Percentiles rank a stretch among this genome's conserved stretches.
Evolutionary conservation across 37 sponge, comb jelly and placozoan genomes (phyloP).

Genomic region (Oopsacas minuta): DNA sequence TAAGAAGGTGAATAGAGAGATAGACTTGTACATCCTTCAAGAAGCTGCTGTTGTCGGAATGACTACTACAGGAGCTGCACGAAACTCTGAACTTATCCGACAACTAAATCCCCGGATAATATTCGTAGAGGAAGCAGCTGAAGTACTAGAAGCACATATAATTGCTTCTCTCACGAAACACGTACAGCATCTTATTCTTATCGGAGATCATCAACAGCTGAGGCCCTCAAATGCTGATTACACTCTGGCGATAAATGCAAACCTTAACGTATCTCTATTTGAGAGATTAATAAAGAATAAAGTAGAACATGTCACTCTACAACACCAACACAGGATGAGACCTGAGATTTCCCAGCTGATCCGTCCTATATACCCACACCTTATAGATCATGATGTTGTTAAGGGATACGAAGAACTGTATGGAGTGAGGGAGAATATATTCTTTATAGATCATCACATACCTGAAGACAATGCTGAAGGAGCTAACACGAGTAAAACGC

Average conservation of each 20-base stretch:
- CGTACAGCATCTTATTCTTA: slow-evolving; percentile 77
- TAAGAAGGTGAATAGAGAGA: background rate
- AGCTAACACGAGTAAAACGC: background rate
- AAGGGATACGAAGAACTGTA: slow-evolving; percentile 28
- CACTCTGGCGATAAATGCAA: slow-evolving; percentile 50
- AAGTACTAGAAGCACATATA: slow-evolving; percentile 79
- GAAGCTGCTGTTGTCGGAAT: slow-evolving; percentile 58
- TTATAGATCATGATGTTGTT: slow-evolving; percentile 35
- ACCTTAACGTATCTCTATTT: slow-evolving; percentile 76
- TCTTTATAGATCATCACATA: slow-evolving; percentile 22
- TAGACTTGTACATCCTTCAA: background rate
- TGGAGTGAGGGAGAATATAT: slow-evolving; percentile 45
- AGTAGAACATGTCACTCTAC: slow-evolving; percentile 55
- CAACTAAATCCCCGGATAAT: slow-evolving; percentile 62
- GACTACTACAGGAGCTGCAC: slow-evolving; percentile 90
- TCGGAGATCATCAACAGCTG: slow-evolving; percentile 93
- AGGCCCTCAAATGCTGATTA: slow-evolving; percentile 67
- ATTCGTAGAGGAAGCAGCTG: slow-evolving; percentile 89
- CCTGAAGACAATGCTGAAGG: background rate
- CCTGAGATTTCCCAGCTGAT: slow-evolving; percentile 57
- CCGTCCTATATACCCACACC: slow-evolving; percentile 23
- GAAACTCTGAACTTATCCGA: slow-evolving; percentile 55
- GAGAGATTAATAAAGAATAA: slow-evolving; percentile 51
- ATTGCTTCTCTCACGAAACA: slow-evolving; percentile 54
- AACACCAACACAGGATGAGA: slow-evolving; percentile 81